Evolutionary conservation across 2,888 invertebrate genomes (phyloP), one percentile per base, ranked within the genome.

Genomic region (Crematogaster levior): DNA sequence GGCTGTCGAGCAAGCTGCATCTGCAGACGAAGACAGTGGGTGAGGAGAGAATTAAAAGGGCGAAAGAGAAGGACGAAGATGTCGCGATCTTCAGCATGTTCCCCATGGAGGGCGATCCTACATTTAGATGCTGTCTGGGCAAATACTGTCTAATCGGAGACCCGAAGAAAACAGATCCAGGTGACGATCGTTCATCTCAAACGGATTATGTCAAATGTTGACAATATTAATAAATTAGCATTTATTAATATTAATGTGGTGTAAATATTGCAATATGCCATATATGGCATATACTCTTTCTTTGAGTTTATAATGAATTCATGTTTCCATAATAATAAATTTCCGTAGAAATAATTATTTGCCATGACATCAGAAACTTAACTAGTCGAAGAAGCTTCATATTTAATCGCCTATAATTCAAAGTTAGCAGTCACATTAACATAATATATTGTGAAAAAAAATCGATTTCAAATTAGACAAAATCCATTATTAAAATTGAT

Each of bases 31-130:
- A 97, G 95, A 97, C 97, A 51, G 97, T 97, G 73, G 97, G 97
- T n/a, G 97, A 97, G 92, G 97, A 98, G 21, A 95, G 97, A 93
- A 97, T 98, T 92, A 96, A 96, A 90, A 96, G 96, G 93, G 97
- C 98, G 85, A 96, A 97, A 95, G 97, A 97, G 91, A 97, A 97
- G 93, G 97, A 98, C 94, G 98, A 98, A 95, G 98, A 98, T 95
- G 96, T 98, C 84, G 98, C 98, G 75, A 96, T 98, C 91, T 95
- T 98, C 91, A 97, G 98, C 88, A 97, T 98, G 97, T 97, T 98
- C 92, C 95, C 98, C 84, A 97, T 98, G 63, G 96, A 96, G 91
- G 97, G 96, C 92, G 97, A 97, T 93, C 96, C 96, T 92, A 93
- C 94, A 72, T 98, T 98, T 94, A 96, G 96, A 94, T 98, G 98